phyloP scores from a whole-genome alignment of 2,113 vertebrate genomes.

The Sinosuthora webbiana region DNA sequence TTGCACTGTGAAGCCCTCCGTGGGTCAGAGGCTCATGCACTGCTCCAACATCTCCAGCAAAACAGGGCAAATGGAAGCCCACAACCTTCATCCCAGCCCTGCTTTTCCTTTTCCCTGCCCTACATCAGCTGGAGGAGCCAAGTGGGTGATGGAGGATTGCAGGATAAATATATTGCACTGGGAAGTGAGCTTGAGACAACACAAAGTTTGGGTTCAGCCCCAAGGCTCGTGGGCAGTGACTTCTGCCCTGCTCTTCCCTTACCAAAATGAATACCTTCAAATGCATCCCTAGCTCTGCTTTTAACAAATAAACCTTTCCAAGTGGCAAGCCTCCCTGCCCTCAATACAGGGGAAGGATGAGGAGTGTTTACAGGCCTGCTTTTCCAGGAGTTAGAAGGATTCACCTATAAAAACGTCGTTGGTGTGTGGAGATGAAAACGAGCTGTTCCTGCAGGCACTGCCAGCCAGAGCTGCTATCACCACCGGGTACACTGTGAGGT shows the following conservation, averaged over 20 bases:
- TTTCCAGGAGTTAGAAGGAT: background rate
- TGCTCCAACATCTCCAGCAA: background rate
- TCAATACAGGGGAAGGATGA: background rate
- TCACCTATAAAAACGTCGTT: constrained; percentile 78
- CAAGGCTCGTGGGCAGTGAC: background rate
- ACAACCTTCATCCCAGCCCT: background rate
- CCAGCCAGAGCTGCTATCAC: constrained; percentile 75
- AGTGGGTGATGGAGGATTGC: background rate
- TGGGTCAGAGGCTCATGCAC: background rate
- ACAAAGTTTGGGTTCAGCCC: background rate
- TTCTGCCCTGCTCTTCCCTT: background rate
- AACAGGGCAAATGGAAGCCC: background rate
- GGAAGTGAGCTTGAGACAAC: background rate
- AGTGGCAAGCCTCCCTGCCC: background rate
- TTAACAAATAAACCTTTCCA: background rate
- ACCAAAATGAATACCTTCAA: background rate
- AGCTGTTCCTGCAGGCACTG: constrained; percentile 56
- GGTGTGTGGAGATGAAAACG: constrained; percentile 15
- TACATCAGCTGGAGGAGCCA: fast-evolving
- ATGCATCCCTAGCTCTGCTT: background rate
- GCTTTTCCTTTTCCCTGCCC: background rate
- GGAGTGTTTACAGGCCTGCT: background rate
- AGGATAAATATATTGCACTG: background rate
- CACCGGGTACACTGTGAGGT: constrained; percentile 77
- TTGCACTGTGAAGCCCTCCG: background rate